These are phyloP conservation scores for Troglohyphantes excavatus DNA, from an alignment of 2,888 invertebrate genomes.

Conservation along the genomic window DNA sequence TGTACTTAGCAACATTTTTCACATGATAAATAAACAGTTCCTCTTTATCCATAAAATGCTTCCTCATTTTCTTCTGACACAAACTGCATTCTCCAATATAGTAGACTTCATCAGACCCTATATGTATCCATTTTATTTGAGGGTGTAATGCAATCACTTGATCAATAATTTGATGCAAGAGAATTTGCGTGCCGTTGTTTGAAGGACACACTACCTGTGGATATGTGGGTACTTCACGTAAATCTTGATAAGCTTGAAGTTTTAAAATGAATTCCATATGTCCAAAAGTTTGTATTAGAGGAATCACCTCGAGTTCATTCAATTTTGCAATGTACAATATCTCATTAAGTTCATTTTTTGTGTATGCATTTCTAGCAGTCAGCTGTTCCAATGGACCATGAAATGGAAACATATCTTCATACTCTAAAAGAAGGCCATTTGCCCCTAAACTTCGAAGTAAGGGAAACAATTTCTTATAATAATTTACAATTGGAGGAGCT, in stretches of 20 bases:
- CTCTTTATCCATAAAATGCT: constrained; percentile 84
- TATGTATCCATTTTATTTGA: constrained; percentile 87
- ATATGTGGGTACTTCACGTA: constrained; percentile 87
- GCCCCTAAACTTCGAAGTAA: constrained; percentile 87
- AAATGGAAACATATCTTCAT: constrained; percentile 94
- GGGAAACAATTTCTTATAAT: constrained; percentile 85
- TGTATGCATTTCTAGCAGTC: constrained; percentile 87
- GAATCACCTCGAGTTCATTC: constrained; percentile 88
- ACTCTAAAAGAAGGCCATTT: constrained; percentile 90
- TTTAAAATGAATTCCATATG: constrained; percentile 92
- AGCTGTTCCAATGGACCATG: constrained; percentile 85
- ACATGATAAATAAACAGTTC: constrained; percentile 87
- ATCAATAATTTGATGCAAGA: constrained; percentile 88
- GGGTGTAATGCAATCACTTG: constrained; percentile 89
- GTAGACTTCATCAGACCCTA: constrained; percentile 92
- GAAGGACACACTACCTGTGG: constrained; percentile 88
- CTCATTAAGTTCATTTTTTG: constrained; percentile 86
- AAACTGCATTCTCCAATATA: constrained; percentile 84
- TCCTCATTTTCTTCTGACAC: constrained; percentile 81
- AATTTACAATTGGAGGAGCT: constrained; percentile 88
- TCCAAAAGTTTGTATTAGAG: constrained; percentile 92
- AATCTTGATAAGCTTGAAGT: constrained; percentile 86
- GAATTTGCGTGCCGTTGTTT: constrained; percentile 84
- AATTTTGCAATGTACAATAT: constrained; percentile 87
- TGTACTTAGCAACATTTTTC: constrained; percentile 84